Evolutionary conservation across 2,113 vertebrate species (phyloP).

Genomic region (Entosphenus tridentatus): DNA sequence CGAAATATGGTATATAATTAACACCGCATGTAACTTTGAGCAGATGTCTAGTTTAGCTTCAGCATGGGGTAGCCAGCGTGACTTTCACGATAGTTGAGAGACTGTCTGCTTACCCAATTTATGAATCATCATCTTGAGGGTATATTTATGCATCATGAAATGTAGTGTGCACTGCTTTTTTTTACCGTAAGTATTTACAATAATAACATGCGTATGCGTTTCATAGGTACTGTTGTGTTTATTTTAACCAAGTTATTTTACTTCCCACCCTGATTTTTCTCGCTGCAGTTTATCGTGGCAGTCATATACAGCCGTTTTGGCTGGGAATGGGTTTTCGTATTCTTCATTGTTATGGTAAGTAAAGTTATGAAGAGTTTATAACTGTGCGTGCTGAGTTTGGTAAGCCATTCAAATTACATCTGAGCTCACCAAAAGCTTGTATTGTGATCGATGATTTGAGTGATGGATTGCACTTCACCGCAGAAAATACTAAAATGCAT

Average conservation of each 20-base stretch:
- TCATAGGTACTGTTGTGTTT: not conserved
- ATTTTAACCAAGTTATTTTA: not conserved
- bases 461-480: too few relatives aligned
- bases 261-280: not conserved
- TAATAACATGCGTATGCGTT: not conserved
- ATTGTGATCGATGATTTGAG: too few relatives aligned
- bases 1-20: too few relatives aligned
- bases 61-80: too few relatives aligned
- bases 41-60: too few relatives aligned
- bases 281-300: slow-evolving; percentile 56
- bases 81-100: slow-evolving; percentile 6
- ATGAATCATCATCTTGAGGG: not conserved
- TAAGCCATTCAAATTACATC: too few relatives aligned
- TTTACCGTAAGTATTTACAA: not conserved
- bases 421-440: too few relatives aligned
- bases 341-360: slow-evolving; percentile 84
- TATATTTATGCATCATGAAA: not conserved
- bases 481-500: too few relatives aligned
- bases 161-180: not conserved
- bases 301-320: slow-evolving; percentile 54
- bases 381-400: too few relatives aligned
- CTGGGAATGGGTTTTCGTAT: slow-evolving; percentile 89
- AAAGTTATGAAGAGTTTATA: too few relatives aligned
- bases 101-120: slow-evolving; percentile 3
- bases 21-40: too few relatives aligned